These are phyloP conservation scores for Saturnia pavonia DNA, from an alignment of 2,888 invertebrate species.

Conservation along the genomic window DNA sequence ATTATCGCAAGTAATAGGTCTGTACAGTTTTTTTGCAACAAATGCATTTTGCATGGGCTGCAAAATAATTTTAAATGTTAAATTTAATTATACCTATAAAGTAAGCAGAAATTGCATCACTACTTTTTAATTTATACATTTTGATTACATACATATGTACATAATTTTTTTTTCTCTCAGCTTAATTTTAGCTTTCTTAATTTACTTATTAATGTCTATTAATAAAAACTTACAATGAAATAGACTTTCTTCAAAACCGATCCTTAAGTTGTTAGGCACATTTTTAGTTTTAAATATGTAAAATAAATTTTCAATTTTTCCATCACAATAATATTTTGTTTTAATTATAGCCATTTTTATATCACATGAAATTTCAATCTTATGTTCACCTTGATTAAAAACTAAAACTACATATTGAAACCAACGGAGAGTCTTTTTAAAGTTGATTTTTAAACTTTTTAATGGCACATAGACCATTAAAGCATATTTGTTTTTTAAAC, in stretches of 20 bases:
- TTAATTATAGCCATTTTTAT: constrained; percentile 45
- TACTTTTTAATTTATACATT: too few relatives aligned
- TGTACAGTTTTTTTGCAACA: too few relatives aligned
- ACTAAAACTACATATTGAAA: constrained; percentile 42
- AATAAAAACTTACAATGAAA: constrained; percentile 3
- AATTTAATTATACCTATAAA: too few relatives aligned
- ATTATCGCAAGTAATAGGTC: background rate
- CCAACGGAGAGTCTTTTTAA: constrained; percentile 46
- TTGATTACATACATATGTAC: too few relatives aligned
- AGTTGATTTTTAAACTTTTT: constrained; percentile 43
- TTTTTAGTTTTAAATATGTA: background rate
- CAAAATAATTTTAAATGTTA: too few relatives aligned
- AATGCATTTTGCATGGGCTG: too few relatives aligned
- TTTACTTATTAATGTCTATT: background rate
- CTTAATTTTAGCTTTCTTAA: background rate
- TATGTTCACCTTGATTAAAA: constrained; percentile 40
- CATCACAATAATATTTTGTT: constrained; percentile 29
- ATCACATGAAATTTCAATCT: constrained; percentile 52
- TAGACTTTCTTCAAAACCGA: background rate
- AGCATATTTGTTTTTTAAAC: constrained; percentile 34
- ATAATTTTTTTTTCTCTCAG: background rate
- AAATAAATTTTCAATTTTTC: background rate
- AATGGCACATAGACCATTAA: constrained; percentile 43
- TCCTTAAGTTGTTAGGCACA: background rate
- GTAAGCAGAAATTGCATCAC: too few relatives aligned